Evolutionary conservation across 2,888 invertebrate species (phyloP), one percentile per base, ranked within the genome.

Genomic region (Mesochorus sp.): DNA sequence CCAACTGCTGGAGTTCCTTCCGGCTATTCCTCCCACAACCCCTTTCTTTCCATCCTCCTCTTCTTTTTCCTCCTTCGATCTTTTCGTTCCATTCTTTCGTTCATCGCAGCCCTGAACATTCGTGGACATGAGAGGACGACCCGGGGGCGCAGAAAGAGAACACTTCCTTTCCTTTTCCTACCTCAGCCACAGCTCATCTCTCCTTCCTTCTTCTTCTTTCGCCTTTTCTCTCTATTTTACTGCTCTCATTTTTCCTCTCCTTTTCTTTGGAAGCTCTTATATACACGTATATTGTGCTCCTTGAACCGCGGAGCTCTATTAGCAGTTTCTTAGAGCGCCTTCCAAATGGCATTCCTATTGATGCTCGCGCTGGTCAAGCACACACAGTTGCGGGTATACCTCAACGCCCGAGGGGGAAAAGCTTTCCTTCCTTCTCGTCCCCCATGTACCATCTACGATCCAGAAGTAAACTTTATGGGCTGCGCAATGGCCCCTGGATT

Each of bases 261-360:
- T 73, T 76, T 66, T 53, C 57, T 57, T 24, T 67, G 26, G 24
- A 51, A 37, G 31, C 26, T 34, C 51, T 19, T 14, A 14, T 10
- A 51, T 42, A 53, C 51, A 31, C 47, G 47, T 76, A 76, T 68
- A 59, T 24, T 37, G 44, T 31, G 10, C 42, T 42, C 26, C 39
- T 42, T 57, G 24, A 39, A 47, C 12, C 57, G n/a, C n/a, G 70
- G 77, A 78, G 85, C 81, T 90, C 88, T 89, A 89, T 90, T 90
- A 90, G 88, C 88, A 88, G 89, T 90, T 89, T 89, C 89, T 89
- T 88, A 88, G 87, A 88, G 84, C 88, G 85, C 75, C 83, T 87
- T 85, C 85, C 85, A 85, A 89, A 88, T 87, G 87, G 88, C 87
- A 88, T 89, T 88, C 85, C 88, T 85, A 89, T 89, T 89, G 89